These are phyloP conservation scores for Bothrops jararaca DNA, from an alignment of 2,113 vertebrate species.

Conservation along the genomic window DNA sequence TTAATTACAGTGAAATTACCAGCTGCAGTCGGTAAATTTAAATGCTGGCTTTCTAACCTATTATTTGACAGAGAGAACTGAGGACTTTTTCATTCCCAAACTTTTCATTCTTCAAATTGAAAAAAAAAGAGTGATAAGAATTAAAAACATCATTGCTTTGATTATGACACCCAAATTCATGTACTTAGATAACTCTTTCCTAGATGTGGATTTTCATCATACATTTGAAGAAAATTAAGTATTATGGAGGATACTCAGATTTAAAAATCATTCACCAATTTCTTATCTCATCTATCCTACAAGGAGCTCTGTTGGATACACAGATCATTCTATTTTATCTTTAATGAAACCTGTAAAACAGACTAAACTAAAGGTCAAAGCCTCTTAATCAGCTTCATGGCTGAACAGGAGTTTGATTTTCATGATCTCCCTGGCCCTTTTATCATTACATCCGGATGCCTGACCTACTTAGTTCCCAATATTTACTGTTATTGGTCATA, in stretches of 20 bases:
- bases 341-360: background rate
- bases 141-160: background rate
- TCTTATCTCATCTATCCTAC: background rate
- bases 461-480: background rate
- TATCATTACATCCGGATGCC: background rate
- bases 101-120: background rate
- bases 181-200: background rate
- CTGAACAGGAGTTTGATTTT: background rate
- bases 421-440: background rate
- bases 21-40: background rate
- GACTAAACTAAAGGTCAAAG: background rate
- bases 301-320: background rate
- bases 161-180: background rate
- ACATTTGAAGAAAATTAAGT: background rate
- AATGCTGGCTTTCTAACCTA: background rate
- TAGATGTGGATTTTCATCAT: background rate
- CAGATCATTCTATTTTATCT: background rate
- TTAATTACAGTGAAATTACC: background rate
- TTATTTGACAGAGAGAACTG: background rate
- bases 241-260: background rate
- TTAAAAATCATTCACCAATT: background rate
- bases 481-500: background rate
- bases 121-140: background rate
- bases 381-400: background rate
- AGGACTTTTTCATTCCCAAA: background rate